Evolutionary conservation across 2,113 vertebrate genomes (phyloP).

Genomic region (Stigmatopora argus): DNA sequence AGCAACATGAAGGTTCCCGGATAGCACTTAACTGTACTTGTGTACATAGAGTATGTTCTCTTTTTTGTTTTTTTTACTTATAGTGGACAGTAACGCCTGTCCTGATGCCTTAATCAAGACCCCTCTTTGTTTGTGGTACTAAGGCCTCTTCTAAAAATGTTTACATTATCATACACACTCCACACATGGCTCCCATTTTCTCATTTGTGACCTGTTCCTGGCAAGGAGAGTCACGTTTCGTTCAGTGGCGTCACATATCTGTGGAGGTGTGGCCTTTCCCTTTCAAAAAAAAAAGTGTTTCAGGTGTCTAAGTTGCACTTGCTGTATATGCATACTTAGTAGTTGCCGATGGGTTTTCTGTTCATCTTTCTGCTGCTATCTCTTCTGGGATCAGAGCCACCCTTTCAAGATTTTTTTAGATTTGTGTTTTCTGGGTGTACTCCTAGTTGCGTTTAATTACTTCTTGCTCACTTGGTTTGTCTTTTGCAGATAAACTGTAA

Average conservation of each 20-base stretch:
- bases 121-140: slow-evolving; percentile 4
- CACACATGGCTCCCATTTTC: background rate
- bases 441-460: background rate
- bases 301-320: background rate
- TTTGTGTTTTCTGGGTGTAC: background rate
- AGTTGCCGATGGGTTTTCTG: background rate
- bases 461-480: background rate
- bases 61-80: slow-evolving; percentile 41
- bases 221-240: background rate
- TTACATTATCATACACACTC: background rate
- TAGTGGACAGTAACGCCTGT: slow-evolving; percentile 50
- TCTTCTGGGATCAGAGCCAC: background rate
- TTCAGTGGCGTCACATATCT: background rate
- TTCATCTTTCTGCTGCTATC: background rate
- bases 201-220: background rate
- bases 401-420: background rate
- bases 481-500: background rate
- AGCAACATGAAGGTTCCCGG: slow-evolving; percentile 44
- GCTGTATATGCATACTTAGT: background rate
- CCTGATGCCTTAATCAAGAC: slow-evolving; percentile 61
- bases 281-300: background rate
- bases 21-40: slow-evolving; percentile 59
- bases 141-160: background rate
- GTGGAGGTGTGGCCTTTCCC: background rate
- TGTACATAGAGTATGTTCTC: slow-evolving; percentile 55